Evolutionary conservation across 64 coral and sea anemone genomes (phyloP), one percentile per base, ranked within the genome.

Genomic region (Porites australiensis): DNA sequence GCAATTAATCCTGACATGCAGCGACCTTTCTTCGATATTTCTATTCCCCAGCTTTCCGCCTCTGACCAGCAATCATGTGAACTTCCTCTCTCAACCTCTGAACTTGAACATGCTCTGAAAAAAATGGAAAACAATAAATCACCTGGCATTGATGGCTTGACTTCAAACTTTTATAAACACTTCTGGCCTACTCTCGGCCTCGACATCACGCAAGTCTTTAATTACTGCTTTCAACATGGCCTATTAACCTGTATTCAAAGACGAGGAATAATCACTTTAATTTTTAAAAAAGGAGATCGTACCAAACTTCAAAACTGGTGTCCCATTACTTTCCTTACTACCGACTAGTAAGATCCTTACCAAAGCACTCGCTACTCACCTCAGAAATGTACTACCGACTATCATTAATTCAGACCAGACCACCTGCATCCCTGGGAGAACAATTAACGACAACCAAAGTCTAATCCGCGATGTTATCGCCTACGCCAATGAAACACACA

Each of bases 91-190:
- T 75, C 86, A 2, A n/a, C 20, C 18, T 18, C 13, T 9, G 82
- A 85, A 85, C 19, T 46, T 2, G 45, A 70, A 68, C 23, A 54
- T 3, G 48, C 83, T 11, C 18, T 86, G 15, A n/a, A 58, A 18
- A 58, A 46, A 6, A 88, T 88, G 86, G 67, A 88, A 61, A 73
- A 88, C 47, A 88, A 88, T n/a, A n/a, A n/a, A n/a, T n/a, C n/a
- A n/a, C n/a, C n/a, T n/a, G n/a, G n/a, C n/a, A n/a, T n/a, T n/a
- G n/a, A n/a, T n/a, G n/a, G 83, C 22, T 37, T 59, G 3, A 53
- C 64, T 0, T 49, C 44, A 0, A 68, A 64, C 16, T 44, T 64
- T 1, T 53, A n/a, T 11, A 87, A n/a, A n/a, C n/a, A n/a, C n/a
- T n/a, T n/a, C n/a, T n/a, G n/a, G n/a, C n/a, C n/a, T n/a, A n/a